Conservation (phyloP, 2,113 vertebrate species). For the Myotis brandtii region DNA sequence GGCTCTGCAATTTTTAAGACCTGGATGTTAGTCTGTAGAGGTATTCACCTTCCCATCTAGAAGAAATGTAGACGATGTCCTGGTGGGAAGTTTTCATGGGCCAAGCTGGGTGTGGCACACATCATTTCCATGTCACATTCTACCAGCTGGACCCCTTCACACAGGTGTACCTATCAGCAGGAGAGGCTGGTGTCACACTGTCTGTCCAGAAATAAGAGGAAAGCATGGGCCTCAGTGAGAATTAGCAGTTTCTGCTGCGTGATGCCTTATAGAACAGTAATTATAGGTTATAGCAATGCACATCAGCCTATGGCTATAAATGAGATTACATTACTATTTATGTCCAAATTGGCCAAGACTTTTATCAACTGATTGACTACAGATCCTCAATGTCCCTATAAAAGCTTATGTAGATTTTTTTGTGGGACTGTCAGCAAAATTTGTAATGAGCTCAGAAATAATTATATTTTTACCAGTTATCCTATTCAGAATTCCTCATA, state of each 20-base stretch:
- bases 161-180: neutral
- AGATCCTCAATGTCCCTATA: neutral
- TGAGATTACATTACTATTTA: constrained; percentile 68
- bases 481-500: neutral
- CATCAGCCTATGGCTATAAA: constrained; percentile 26
- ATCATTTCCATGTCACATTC: neutral
- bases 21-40: neutral
- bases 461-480: neutral
- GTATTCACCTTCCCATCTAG: neutral
- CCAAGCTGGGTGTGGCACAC: neutral
- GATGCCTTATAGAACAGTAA: neutral
- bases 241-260: neutral
- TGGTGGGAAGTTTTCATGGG: too few species aligned
- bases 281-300: neutral
- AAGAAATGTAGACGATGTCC: neutral
- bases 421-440: neutral
- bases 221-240: neutral
- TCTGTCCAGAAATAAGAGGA: neutral
- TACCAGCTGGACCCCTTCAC: neutral
- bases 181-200: neutral
- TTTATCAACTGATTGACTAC: constrained; percentile 26
- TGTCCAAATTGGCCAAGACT: constrained; percentile 46
- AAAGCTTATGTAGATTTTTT: neutral
- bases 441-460: constrained; percentile 31
- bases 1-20: neutral